Evolutionary conservation across 2,113 vertebrate genomes (phyloP).

Genomic region (Pterophyllum scalare): DNA sequence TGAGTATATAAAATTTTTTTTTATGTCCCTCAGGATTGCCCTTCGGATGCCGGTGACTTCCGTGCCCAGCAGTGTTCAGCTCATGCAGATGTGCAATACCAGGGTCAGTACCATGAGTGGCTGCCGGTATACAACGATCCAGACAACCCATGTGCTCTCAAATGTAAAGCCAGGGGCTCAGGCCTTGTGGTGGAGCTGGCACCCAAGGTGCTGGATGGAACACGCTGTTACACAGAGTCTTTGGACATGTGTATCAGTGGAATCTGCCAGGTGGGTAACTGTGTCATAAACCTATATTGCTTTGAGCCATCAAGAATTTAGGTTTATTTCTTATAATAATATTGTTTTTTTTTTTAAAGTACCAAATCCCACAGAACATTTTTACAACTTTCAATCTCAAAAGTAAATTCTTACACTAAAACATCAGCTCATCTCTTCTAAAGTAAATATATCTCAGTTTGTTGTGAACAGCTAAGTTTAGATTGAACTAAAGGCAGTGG

Average conservation of each 20-base stretch:
- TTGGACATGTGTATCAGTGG: conserved; percentile 99
- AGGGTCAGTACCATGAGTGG: conserved; percentile 94
- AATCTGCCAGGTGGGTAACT: conserved; percentile 87
- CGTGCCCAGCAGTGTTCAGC: conserved; percentile 97
- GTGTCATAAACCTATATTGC: not conserved
- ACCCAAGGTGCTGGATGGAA: conserved; percentile 96
- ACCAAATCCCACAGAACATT: too few relatives aligned
- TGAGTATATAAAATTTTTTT: not conserved
- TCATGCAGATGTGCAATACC: conserved; percentile 92
- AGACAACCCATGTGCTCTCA: conserved; percentile 92
- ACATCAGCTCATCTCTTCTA: not conserved
- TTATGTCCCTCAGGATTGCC: conserved; percentile 85
- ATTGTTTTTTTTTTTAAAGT: not conserved
- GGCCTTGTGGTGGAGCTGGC: conserved; percentile 90
- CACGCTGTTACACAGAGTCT: conserved; percentile 95
- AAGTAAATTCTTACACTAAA: not conserved
- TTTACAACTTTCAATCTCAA: too few relatives aligned
- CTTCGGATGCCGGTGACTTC: conserved; percentile 92
- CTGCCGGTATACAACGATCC: conserved; percentile 92
- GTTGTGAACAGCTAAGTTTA: not conserved
- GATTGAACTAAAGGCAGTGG: not conserved
- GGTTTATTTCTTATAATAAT: conserved; percentile 4
- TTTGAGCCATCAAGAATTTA: not conserved
- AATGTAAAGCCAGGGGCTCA: conserved; percentile 88
- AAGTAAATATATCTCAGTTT: not conserved